Evolutionary conservation across 2,888 invertebrate genomes (phyloP).

Genomic region (Cyrtodaria siliqua): DNA sequence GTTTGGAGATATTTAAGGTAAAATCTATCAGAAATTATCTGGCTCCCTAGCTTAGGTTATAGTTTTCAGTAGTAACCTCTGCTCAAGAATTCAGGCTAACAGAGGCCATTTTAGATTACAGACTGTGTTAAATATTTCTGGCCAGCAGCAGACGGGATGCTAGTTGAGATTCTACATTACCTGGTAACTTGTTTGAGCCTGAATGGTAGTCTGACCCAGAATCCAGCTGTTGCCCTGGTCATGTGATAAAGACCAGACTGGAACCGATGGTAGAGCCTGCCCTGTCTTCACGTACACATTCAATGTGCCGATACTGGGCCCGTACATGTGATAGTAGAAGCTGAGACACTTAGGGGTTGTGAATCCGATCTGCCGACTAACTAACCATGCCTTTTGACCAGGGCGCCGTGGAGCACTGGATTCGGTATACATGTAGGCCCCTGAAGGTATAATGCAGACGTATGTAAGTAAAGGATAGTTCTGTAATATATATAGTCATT

Average conservation of each 20-base stretch:
- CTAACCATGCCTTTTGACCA: conserved; percentile 71
- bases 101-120: too few species aligned
- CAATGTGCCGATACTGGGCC: conserved; percentile 69
- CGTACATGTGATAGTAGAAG: conserved; percentile 80
- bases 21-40: too few species aligned
- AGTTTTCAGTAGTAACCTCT: too few species aligned
- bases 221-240: conserved; percentile 77
- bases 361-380: conserved; percentile 61
- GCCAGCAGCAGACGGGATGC: too few species aligned
- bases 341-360: conserved; percentile 69
- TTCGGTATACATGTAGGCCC: conserved; percentile 81
- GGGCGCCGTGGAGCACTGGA: conserved; percentile 64
- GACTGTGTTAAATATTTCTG: too few species aligned
- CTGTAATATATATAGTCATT: too few species aligned
- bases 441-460: conserved; percentile 65
- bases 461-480: too few species aligned
- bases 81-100: too few species aligned
- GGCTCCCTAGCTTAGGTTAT: too few species aligned
- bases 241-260: conserved; percentile 71
- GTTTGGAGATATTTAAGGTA: too few species aligned
- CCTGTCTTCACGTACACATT: conserved; percentile 71
- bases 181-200: conserved; percentile 56
- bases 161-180: conserved; percentile 56
- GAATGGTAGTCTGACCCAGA: conserved; percentile 70
- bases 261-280: conserved; percentile 49